phyloP scores from a whole-genome alignment of 2,113 vertebrate species.

The Ploceus nigricollis region DNA sequence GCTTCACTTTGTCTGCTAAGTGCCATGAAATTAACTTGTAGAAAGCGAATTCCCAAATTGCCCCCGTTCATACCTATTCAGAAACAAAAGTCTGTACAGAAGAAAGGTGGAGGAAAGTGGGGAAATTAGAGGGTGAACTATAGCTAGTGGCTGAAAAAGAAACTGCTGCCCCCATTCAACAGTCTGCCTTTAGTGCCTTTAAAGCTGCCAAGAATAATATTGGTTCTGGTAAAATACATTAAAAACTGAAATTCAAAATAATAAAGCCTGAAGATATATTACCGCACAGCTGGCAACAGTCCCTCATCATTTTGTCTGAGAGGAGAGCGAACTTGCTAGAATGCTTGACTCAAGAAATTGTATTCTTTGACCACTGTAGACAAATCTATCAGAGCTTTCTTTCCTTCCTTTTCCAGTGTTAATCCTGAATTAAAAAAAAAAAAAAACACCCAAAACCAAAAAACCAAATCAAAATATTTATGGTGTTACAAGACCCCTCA shows the following conservation, averaged over 20 bases:
- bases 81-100: constrained; percentile 65
- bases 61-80: constrained; percentile 53
- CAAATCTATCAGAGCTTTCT: not conserved
- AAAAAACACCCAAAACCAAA: not conserved
- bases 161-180: constrained; percentile 28
- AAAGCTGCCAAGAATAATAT: constrained; percentile 45
- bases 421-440: not conserved
- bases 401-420: not conserved
- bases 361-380: not conserved
- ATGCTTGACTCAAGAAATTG: not conserved
- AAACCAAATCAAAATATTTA: not conserved
- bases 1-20: constrained; percentile 59
- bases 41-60: constrained; percentile 58
- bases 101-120: constrained; percentile 43
- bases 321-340: not conserved
- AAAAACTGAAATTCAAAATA: constrained; percentile 22
- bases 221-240: constrained; percentile 26
- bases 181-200: not conserved
- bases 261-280: constrained; percentile 16
- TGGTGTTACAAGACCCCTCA: not conserved
- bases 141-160: not conserved
- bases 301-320: not conserved
- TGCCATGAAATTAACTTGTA: constrained; percentile 63
- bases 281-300: not conserved
- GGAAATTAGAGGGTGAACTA: constrained; percentile 33